Evolutionary conservation across 2,113 vertebrate genomes (phyloP).

Genomic region (Spilogale gracilis): DNA sequence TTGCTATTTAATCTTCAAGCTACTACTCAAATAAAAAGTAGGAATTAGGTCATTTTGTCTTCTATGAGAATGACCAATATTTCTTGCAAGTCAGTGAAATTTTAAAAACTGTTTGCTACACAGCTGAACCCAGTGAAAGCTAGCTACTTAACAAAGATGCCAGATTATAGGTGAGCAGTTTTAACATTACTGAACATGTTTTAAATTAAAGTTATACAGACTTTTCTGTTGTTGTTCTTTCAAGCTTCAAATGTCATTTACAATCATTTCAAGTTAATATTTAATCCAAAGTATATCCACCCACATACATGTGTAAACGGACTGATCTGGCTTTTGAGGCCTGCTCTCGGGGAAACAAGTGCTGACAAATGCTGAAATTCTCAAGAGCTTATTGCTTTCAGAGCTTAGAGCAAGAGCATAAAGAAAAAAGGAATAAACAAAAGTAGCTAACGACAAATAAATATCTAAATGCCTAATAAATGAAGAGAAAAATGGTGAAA

Average conservation of each 20-base stretch:
- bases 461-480: background rate
- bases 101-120: background rate
- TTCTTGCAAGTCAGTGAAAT: background rate
- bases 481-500: background rate
- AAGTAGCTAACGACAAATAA: background rate
- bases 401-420: background rate
- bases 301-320: background rate
- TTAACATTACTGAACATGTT: background rate
- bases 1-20: background rate
- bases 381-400: background rate
- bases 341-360: background rate
- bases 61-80: background rate
- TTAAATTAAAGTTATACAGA: conserved; percentile 7
- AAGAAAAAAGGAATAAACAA: background rate
- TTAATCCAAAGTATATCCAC: conserved; percentile 23
- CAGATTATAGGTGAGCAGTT: background rate
- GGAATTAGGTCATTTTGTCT: conserved; percentile 5
- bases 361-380: background rate
- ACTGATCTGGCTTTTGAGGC: background rate
- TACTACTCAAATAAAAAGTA: conserved; percentile 18
- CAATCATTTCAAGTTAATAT: conserved; percentile 58
- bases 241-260: conserved; percentile 47
- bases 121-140: background rate
- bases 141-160: background rate
- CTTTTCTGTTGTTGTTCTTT: background rate